These are phyloP conservation scores for Rhynchophorus ferrugineus DNA, from an alignment of 1,140 invertebrate genomes.

Conservation along the genomic window DNA sequence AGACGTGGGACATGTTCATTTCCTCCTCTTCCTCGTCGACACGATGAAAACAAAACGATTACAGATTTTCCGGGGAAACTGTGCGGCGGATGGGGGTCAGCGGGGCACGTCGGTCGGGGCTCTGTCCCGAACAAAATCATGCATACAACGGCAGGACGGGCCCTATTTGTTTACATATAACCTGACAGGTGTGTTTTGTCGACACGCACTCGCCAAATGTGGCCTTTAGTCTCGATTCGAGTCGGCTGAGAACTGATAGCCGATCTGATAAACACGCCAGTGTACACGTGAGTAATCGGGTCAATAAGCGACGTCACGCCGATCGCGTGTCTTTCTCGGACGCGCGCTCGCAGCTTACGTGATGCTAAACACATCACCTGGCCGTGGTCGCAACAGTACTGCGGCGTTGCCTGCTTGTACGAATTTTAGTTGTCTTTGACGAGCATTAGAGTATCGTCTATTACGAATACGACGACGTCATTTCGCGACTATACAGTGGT, in stretches of 20 bases:
- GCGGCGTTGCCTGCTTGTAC: no score
- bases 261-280: constrained; percentile 28
- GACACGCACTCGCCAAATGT: constrained; percentile 8
- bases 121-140: background rate
- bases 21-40: no score
- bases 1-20: constrained; percentile 31
- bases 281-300: constrained; percentile 30
- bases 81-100: no score
- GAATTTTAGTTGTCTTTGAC: no score
- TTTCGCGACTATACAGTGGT: no score
- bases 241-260: constrained; percentile 27
- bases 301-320: constrained; percentile 20
- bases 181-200: constrained; percentile 17
- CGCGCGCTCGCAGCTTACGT: no score
- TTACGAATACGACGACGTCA: no score
- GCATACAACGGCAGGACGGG: background rate
- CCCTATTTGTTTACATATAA: constrained; percentile 18
- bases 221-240: constrained; percentile 8
- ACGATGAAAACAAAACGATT: background rate
- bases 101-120: background rate
- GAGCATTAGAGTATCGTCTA: no score
- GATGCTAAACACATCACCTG: no score
- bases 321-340: constrained; percentile 12
- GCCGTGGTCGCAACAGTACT: no score
- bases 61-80: background rate